These are phyloP conservation scores for Argynnis bischoffii DNA, from an alignment of 2,888 invertebrate genomes.

Conservation along the genomic window DNA sequence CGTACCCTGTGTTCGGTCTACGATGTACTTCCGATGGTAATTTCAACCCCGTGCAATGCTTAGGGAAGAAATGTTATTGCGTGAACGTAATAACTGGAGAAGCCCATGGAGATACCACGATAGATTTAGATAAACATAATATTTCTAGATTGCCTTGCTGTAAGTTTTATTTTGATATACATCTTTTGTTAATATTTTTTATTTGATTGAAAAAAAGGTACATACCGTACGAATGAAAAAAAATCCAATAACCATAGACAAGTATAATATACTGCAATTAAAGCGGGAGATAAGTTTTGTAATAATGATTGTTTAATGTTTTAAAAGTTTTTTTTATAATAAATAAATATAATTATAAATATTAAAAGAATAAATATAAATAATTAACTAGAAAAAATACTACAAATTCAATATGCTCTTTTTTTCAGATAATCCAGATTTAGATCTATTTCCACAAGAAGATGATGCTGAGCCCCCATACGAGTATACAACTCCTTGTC, in stretches of 20 bases:
- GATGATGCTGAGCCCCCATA: slow-evolving; percentile 55
- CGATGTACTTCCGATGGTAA: slow-evolving; percentile 86
- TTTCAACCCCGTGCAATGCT: slow-evolving; percentile 86
- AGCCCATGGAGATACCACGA: slow-evolving; percentile 49
- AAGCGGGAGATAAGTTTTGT: too few species aligned
- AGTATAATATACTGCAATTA: neutral
- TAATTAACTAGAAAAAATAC: neutral
- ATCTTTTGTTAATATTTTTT: too few species aligned
- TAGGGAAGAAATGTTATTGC: slow-evolving; percentile 83
- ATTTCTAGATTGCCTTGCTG: slow-evolving; percentile 70
- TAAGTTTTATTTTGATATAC: slow-evolving; percentile 51
- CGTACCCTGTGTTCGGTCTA: slow-evolving; percentile 67
- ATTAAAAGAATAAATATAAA: too few species aligned
- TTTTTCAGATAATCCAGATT: slow-evolving; percentile 54
- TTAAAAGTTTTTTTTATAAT: neutral
- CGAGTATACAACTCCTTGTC: slow-evolving; percentile 66
- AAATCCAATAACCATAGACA: neutral
- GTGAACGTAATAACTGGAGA: slow-evolving; percentile 80
- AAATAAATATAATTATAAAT: too few species aligned
- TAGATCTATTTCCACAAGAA: slow-evolving; percentile 60
- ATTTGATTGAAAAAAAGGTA: too few species aligned
- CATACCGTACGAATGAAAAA: neutral
- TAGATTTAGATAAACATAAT: slow-evolving; percentile 59
- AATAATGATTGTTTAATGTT: too few species aligned
- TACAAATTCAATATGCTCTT: neutral